These are phyloP conservation scores for Ormia ochracea DNA, from an alignment of 2,888 invertebrate species.

Conservation along the genomic window DNA sequence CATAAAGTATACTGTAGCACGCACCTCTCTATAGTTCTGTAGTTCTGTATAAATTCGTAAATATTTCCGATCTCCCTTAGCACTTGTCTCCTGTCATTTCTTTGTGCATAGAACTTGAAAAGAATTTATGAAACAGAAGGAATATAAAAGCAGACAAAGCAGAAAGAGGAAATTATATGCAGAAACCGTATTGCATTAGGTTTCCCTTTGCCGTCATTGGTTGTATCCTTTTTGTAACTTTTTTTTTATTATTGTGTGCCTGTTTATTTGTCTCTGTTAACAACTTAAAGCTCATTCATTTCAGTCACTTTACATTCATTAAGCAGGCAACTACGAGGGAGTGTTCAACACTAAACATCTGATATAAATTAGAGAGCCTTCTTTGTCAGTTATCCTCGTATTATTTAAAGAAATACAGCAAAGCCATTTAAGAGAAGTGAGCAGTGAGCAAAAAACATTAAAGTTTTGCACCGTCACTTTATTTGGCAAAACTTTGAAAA, in stretches of 20 bases:
- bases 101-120: not conserved
- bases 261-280: not conserved
- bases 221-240: slow-evolving; percentile 33
- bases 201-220: slow-evolving; percentile 57
- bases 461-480: slow-evolving; percentile 46
- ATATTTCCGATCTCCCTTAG: not conserved
- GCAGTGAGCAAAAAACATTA: not conserved
- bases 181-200: slow-evolving; percentile 49
- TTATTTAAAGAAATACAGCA: not conserved
- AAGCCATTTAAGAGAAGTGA: not conserved
- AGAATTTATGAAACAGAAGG: not conserved
- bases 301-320: slow-evolving; percentile 41
- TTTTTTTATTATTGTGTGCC: not conserved
- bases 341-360: not conserved
- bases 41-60: slow-evolving; percentile 1
- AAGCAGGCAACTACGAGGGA: not conserved
- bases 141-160: not conserved
- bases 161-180: slow-evolving; percentile 28
- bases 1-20: not conserved
- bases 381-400: not conserved
- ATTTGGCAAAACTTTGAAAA: slow-evolving; percentile 17
- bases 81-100: not conserved
- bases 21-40: not conserved
- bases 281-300: slow-evolving; percentile 31
- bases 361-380: not conserved